Evolutionary conservation across 2,888 invertebrate species (phyloP), one percentile per base, ranked within the genome.

Genomic region (Drosophila anomelani): DNA sequence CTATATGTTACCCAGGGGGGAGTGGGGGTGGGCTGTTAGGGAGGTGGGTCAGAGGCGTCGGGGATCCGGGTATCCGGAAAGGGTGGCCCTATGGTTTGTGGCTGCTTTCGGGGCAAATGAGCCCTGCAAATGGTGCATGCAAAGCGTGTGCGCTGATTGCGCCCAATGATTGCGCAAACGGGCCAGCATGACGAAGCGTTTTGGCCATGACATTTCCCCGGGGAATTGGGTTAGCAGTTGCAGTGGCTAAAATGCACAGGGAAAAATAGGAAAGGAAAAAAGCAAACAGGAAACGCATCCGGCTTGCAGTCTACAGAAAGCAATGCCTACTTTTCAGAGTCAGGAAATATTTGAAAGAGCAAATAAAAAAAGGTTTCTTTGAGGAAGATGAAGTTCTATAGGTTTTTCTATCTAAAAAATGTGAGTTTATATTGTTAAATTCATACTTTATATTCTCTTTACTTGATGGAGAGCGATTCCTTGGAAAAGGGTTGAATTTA

Each of bases 211-310:
- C 81, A 79, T 76, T 78, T 71, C 71, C 56, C 69, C 47, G 72
- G 55, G 73, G 73, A 81, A 78, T 78, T 75, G 71, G 81, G 81
- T 75, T 81, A 78, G 66, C 60, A 59, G 70, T 58, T 66, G 80
- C 66, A 67, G 43, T 23, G 53, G 34, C 20, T 15, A 15, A 10
- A 36, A 10, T 36, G 51, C 51, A 53, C 67, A 10, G 26, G 34
- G 38, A 36, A 34, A 34, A 4, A 10, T 3, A 9, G 34, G 23
- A 55, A 38, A 36, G n/a, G 23, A 17, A 26, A 10, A 34, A 53
- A 36, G 9, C 15, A 23, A 34, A 36, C 51, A 8, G 51, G 51
- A 51, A 51, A 20, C 34, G 23, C 8, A 49, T 5, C 23, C 51
- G 51, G 34, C 20, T 10, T 8, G 3, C 15, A n/a, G 38, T 23